A percentile compares a stretch with the other conserved stretches of the same genome.
Evolutionary conservation across 92 coral and sea anemone genomes (phyloP).

Genomic region (Heteractis magnifica): DNA sequence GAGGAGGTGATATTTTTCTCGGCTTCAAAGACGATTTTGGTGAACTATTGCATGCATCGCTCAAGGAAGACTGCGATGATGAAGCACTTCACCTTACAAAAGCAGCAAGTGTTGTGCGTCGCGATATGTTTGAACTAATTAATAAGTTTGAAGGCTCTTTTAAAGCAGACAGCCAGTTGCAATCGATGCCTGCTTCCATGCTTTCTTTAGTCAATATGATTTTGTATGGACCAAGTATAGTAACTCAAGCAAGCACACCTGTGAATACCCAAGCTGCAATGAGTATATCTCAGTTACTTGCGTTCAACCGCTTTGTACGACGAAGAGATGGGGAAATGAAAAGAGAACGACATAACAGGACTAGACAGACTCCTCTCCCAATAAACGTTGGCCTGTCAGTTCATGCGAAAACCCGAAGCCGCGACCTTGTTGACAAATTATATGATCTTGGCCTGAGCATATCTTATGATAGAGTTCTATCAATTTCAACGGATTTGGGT

Average conservation of each 20-base stretch:
- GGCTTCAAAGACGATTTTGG: conserved; percentile 37
- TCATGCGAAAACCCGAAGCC: conserved; percentile 63
- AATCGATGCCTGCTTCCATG: conserved; percentile 54
- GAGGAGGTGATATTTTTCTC: conserved; percentile 43
- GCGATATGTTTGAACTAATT: conserved; percentile 38
- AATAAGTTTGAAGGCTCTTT: conserved; percentile 42
- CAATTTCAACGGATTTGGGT: conserved; percentile 55
- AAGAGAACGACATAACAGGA: conserved; percentile 44
- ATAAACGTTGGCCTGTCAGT: conserved; percentile 47
- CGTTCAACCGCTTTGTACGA: conserved; percentile 27
- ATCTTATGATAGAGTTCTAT: conserved; percentile 57
- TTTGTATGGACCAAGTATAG: conserved; percentile 52
- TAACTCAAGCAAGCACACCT: conserved; percentile 36
- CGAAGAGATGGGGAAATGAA: conserved; percentile 32
- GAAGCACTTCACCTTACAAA: conserved; percentile 56
- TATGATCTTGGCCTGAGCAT: conserved; percentile 44
- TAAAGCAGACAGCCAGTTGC: conserved; percentile 43
- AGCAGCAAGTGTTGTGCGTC: conserved; percentile 63
- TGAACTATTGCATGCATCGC: conserved; percentile 30
- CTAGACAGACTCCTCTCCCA: conserved; percentile 56
- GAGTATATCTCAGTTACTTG: conserved; percentile 57
- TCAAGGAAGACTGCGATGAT: conserved; percentile 36
- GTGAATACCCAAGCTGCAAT: conserved; percentile 35
- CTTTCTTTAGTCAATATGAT: conserved; percentile 53
- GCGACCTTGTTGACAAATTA: conserved; percentile 54